Conservation (phyloP, 2,113 vertebrate species). For the Erythrolamprus reginae region DNA sequence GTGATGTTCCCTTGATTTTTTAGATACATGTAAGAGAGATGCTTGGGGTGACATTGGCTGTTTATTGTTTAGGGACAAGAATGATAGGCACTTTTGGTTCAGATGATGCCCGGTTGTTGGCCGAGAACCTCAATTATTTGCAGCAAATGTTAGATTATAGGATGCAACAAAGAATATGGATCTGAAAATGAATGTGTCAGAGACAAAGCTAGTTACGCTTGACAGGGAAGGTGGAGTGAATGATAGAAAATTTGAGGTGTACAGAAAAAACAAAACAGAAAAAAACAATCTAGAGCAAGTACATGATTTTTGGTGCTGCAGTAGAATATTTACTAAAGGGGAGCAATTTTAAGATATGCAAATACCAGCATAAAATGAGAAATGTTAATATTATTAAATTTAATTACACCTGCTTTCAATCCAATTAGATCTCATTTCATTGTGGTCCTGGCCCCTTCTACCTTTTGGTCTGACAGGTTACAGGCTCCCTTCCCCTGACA, state of each 20-base stretch:
- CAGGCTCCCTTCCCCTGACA: not conserved
- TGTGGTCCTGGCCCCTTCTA: not conserved
- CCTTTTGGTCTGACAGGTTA: not conserved
- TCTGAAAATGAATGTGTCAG: not conserved
- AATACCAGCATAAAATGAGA: not conserved
- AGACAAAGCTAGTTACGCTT: not conserved
- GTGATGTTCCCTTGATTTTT: not conserved
- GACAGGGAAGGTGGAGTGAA: not conserved
- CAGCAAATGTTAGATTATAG: not conserved
- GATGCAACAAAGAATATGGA: not conserved
- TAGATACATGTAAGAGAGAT: not conserved
- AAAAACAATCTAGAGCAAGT: not conserved
- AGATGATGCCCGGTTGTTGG: not conserved
- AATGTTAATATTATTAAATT: not conserved
- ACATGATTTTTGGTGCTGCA: not conserved
- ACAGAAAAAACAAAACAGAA: not conserved
- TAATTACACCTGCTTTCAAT: not conserved
- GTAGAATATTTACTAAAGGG: not conserved
- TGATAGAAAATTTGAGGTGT: not conserved
- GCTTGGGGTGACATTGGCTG: not conserved
- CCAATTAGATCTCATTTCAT: not conserved
- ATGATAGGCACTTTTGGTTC: not conserved
- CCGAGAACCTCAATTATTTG: not conserved
- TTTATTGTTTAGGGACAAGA: not conserved
- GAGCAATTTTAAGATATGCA: not conserved